Base-by-base conservation (phyloP, 2,888 invertebrate species). In the Oxyscelio sp. region DNA sequence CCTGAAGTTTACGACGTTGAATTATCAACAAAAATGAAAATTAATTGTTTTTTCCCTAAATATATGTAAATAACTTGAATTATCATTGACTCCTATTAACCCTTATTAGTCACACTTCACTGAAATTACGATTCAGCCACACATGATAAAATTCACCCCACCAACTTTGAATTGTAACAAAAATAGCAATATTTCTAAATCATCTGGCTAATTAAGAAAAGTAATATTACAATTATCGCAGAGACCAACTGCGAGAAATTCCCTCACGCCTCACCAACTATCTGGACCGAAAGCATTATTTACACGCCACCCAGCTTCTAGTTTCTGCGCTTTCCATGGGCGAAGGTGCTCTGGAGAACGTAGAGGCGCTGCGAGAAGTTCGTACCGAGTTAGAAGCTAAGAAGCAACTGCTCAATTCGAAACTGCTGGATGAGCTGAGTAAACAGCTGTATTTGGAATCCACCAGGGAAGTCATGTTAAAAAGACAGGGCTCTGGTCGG, bases 361-460 rank as follows among this genome's bases (percentile, higher is more conserved):
- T 99, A 0, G 97, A 98, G 90, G 99, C 98, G 4, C 95, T 99
- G 24, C 95, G 97, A 84, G 97, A 98, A 91, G 95, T 98, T 4
- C 96, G 97, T 74, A 95, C 95, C 52, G 98, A 98, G 89, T 94
- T 99, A 58, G 96, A 97, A 88, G 92, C 95, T 61, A 96, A 96
- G 89, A 96, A 96, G 93, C 94, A 97, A 95, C 96, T 96, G 93
- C 94, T 97, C 17, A 96, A 97, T 91, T 95, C 96, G 71, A 96
- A 96, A 83, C 92, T 97, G 59, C 94, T 97, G 50, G 96, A 96
- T 82, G 97, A 97, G 93, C 94, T 98, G 19, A 96, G 96, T 90
- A 95, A 95, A 61, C 96, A 97, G 92, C 95, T 98, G 54, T 98
- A 97, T 92, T 94, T 96, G 61, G 95, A 95, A 86, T 95, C 96